Conservation (phyloP, 2,797 vertebrate genomes). For the Thaleichthys pacificus region DNA sequence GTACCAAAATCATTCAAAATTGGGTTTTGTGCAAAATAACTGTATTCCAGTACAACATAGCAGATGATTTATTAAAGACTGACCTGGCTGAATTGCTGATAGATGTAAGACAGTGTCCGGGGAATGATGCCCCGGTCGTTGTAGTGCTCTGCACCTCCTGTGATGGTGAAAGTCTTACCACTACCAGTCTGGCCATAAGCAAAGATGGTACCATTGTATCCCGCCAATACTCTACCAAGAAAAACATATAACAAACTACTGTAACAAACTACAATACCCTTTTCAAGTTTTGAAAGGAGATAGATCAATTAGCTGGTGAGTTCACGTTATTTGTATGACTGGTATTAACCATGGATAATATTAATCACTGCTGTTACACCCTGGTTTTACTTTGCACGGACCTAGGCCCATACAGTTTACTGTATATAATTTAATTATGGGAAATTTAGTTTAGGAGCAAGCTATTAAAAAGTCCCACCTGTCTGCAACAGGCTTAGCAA, state of each 20-base stretch:
- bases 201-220: slow-evolving; percentile 95
- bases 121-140: slow-evolving; percentile 92
- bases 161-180: slow-evolving; percentile 97
- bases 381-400: too few relatives aligned
- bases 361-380: too few relatives aligned
- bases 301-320: not conserved
- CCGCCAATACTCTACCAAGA: slow-evolving; percentile 81
- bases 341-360: not conserved
- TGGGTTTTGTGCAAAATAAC: not conserved
- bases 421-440: not conserved
- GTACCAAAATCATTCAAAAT: too few relatives aligned
- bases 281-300: not conserved
- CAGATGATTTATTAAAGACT: not conserved
- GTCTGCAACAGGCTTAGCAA: slow-evolving; percentile 93
- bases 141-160: slow-evolving; percentile 89
- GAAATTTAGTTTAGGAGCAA: too few relatives aligned
- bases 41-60: not conserved
- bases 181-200: slow-evolving; percentile 97
- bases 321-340: not conserved
- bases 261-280: not conserved
- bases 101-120: slow-evolving; percentile 89
- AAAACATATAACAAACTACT: slow-evolving; percentile 12
- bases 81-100: slow-evolving; percentile 82
- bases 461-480: slow-evolving; percentile 76
- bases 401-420: not conserved